Base-by-base conservation (phyloP, 2,888 invertebrate species). In the Epinotia demarniana region DNA sequence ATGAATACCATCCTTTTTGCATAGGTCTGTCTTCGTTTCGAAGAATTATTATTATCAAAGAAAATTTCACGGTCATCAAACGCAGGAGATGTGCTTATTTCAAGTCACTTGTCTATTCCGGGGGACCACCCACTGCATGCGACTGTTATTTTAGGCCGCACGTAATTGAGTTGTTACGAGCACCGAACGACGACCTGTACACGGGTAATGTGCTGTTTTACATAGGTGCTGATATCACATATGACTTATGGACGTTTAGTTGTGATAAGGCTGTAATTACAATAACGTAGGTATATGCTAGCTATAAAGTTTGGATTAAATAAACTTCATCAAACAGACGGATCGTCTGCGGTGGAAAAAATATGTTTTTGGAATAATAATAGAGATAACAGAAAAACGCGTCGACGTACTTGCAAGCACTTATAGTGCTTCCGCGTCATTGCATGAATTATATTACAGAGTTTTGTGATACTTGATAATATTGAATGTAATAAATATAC, bases 141-240 rank as follows among this genome's bases (percentile, higher is more conserved):
- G 67, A 72, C 78, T 72, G 92, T 92, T 93, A 93, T 93, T 79
- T 79, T 91, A 91, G 92, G 91, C 68, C 86, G 87, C 85, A 82
- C 86, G 90, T 93, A 92, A 93, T 93, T 93, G 92, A 93, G 92
- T 87, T 87, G 92, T 92, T 88, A 89, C 87, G 85, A 85, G 85
- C 85, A 80, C 78, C 85, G 86, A 85, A 82, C 88, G 86, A 84
- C 86, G 89, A 83, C 88, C 73, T 71, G 71, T 72, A 90, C 89
- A 88, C 85, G 89, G 87, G 86, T 90, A 87, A 90, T 89, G 85
- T 83, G 81, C 82, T 87, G 89, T 89, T 91, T 88, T 89, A 90
- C 90, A 90, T 89, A 83, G n/a, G 62, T 49, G 58, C 39, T 33
- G 55, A 46, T 18, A 64, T 66, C 53, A 27, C 66, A 33, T 23